Evolutionary conservation across 92 coral and sea anemone genomes (phyloP), one percentile per base, ranked within the genome.

Genomic region (Phenganax marumi): DNA sequence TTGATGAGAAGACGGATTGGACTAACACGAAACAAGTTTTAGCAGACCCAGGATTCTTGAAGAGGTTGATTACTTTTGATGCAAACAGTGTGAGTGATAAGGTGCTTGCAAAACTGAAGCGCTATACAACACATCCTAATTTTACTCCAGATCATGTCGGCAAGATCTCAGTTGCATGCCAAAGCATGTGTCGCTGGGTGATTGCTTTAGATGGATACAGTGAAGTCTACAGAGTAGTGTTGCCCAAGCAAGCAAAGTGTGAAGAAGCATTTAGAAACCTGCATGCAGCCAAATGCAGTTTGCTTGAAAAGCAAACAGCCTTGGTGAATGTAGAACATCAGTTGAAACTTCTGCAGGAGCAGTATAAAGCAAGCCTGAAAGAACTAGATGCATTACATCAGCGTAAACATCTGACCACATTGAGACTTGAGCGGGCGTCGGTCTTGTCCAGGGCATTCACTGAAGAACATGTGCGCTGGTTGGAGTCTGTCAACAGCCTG

Each of bases 1-100:
- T 95, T 71, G 97, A 95, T 69, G 97, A 95, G 81, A 95, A 95
- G 54, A 97, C 98, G 10, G 98, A 92, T 80, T 95, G 98, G 98
- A 87, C 87, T 33, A 85, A 92, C 63, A 97, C 97, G 39, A 95
- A 95, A 80, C 90, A 92, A 73, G 79, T 95, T 60, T 80, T 95
- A 55, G 91, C 87, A 43, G 98, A 95, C 56, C 96, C 80, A 52
- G 96, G 98, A 16, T 95, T 95, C 60, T 80, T 95, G 70, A 95
- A 95, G 81, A 90, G 84, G 78, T 92, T 95, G 47, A 97, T 95
- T 26, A 87, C 87, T 24, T 95, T 87, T 76, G 97, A 95, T 75
- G 89, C 87, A 80, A 87, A 92, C 66, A 90, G 91, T 11, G 89
- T 91, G 18, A 97, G 96, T 8, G 98, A 95, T 65, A 90, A 86